Percentiles rank a stretch among this genome's conserved stretches.
Evolutionary conservation across 2,888 invertebrate species (phyloP).

Genomic region (Arrhopalites spinosus): DNA sequence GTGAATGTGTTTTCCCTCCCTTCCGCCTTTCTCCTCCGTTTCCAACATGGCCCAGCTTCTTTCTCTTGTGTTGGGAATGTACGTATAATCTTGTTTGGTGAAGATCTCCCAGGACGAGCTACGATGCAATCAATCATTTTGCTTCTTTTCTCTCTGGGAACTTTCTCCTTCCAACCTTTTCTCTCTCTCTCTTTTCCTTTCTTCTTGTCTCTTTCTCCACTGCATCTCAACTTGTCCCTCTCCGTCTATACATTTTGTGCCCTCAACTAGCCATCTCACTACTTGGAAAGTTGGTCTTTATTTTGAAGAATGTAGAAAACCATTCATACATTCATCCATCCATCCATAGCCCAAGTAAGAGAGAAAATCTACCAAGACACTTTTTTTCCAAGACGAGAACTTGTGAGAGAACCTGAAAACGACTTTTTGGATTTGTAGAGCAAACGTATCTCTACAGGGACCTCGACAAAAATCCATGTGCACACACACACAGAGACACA

Average conservation of each 20-base stretch:
- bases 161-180: slow-evolving; percentile 18
- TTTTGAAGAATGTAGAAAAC: no score
- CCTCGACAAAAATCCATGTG: no score
- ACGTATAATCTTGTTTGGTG: slow-evolving; percentile 47
- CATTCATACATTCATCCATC: no score
- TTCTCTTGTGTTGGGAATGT: background rate
- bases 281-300: background rate
- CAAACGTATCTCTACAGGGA: no score
- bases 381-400: no score
- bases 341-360: no score
- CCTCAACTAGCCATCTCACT: background rate
- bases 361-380: no score
- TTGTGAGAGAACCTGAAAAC: no score
- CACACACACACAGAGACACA: background rate
- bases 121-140: slow-evolving; percentile 53
- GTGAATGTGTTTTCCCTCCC: background rate
- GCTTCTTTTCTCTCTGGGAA: slow-evolving; percentile 29
- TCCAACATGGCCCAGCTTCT: background rate
- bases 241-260: no score
- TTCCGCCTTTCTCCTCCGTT: no score
- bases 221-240: background rate
- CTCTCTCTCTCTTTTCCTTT: slow-evolving; percentile 12
- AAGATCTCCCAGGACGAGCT: slow-evolving; percentile 47
- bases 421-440: no score
- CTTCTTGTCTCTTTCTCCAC: background rate